These are phyloP conservation scores for Henicopernis longicauda DNA, from an alignment of 2,113 vertebrate genomes.

Conservation along the genomic window DNA sequence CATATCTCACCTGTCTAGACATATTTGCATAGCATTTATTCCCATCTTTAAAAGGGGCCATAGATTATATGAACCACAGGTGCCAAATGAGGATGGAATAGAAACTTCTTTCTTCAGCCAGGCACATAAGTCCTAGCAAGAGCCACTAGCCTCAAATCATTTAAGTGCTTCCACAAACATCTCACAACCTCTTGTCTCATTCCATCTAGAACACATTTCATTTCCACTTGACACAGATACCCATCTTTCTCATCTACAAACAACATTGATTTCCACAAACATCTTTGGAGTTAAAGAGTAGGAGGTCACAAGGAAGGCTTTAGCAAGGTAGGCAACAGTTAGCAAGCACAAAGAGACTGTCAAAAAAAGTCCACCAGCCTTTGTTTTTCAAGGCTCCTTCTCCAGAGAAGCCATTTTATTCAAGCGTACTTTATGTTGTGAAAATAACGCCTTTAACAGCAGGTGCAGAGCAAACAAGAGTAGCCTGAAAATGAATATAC, in stretches of 20 bases:
- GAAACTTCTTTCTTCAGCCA: background rate
- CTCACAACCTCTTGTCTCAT: background rate
- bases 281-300: background rate
- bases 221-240: background rate
- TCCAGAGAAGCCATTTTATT: background rate
- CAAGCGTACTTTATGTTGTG: background rate
- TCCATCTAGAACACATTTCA: background rate
- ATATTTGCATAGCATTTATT: background rate
- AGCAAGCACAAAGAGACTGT: background rate
- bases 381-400: background rate
- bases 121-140: background rate
- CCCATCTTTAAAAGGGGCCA: background rate
- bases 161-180: background rate
- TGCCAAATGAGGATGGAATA: background rate
- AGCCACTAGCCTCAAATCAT: background rate
- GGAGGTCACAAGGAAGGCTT: background rate
- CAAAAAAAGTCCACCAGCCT: background rate
- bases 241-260: background rate
- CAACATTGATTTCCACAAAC: background rate
- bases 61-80: background rate
- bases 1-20: background rate
- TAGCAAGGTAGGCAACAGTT: background rate
- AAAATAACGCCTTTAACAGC: background rate
- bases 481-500: background rate
- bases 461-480: background rate